Evolutionary conservation across 2,888 invertebrate species (phyloP).

Genomic region (Ophraella communa): DNA sequence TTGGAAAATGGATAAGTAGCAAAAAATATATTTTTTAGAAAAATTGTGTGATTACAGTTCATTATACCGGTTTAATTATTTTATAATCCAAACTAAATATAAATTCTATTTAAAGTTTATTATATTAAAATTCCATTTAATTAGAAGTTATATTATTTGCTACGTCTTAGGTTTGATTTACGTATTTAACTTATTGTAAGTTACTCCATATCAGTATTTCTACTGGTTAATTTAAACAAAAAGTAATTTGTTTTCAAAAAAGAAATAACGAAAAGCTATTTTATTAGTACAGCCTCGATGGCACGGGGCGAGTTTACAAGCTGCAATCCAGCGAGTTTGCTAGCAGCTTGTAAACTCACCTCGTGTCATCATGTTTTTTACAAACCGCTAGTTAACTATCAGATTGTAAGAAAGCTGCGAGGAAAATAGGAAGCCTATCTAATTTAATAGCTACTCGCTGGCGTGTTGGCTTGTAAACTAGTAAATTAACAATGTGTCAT

Average conservation of each 20-base stretch:
- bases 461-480: neutral
- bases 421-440: neutral
- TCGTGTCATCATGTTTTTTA: neutral
- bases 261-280: neutral
- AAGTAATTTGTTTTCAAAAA: neutral
- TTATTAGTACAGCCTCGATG: neutral
- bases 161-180: neutral
- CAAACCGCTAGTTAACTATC: neutral
- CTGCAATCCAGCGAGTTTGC: neutral
- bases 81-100: no score
- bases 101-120: no score
- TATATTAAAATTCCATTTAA: neutral
- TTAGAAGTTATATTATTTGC: neutral
- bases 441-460: neutral
- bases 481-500: neutral
- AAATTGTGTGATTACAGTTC: no score
- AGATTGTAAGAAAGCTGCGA: neutral
- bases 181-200: neutral
- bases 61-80: no score
- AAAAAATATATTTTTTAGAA: neutral
- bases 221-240: neutral
- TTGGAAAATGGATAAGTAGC: neutral
- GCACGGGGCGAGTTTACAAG: neutral
- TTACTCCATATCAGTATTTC: neutral
- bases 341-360: neutral